Percentiles rank a stretch among this genome's conserved stretches.
phyloP scores from a whole-genome alignment of 2,888 invertebrate species.

The Glaucopsyche alexis region DNA sequence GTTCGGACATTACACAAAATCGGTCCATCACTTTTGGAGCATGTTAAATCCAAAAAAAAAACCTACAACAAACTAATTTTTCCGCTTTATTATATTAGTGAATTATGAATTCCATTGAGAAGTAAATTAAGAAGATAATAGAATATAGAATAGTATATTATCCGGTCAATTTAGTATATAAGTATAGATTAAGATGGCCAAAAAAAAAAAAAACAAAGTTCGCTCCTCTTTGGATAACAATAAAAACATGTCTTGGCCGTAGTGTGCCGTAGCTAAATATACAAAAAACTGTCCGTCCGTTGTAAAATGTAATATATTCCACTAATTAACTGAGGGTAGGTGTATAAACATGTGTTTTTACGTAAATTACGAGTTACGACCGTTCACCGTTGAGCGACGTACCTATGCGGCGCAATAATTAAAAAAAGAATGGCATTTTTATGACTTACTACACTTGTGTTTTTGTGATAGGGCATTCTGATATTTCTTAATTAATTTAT shows the following conservation, averaged over 20 bases:
- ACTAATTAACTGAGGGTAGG: not conserved
- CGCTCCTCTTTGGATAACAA: not conserved
- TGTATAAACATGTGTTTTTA: constrained; percentile 24
- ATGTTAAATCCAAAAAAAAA: no score
- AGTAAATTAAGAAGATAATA: no score
- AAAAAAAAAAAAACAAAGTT: no score
- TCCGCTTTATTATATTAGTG: no score
- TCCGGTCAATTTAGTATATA: no score
- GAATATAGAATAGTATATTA: no score
- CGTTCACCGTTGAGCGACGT: not conserved
- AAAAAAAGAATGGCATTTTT: constrained; percentile 30
- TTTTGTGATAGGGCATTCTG: not conserved
- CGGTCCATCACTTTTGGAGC: no score
- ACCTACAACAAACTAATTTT: no score
- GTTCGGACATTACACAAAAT: no score
- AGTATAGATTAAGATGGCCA: no score
- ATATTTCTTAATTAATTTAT: constrained; percentile 13
- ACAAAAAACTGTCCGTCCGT: not conserved
- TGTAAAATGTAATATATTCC: constrained; percentile 11
- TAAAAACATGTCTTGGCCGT: constrained; percentile 19
- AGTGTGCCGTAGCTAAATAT: not conserved
- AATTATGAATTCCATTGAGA: no score
- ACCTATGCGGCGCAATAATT: not conserved
- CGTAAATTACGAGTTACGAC: constrained; percentile 6
- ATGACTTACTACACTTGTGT: constrained; percentile 5